Evolutionary conservation across 2,113 vertebrate genomes (phyloP), one percentile per base, ranked within the genome.

Genomic region (Procavia capensis): DNA sequence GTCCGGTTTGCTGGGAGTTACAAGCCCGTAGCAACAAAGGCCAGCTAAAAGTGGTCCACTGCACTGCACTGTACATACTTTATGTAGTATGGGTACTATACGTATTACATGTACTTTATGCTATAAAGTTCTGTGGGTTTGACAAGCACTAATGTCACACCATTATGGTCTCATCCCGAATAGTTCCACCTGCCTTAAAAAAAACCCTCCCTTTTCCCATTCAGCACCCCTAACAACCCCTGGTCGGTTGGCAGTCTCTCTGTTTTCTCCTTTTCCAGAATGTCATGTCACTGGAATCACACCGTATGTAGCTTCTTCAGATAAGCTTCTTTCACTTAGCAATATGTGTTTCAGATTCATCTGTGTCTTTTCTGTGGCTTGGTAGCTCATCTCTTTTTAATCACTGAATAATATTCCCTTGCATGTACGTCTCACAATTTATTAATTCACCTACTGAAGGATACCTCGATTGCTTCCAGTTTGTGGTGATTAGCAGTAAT

Each of bases 121-220:
- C 57, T 24, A 29, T 7, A 29, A 59, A 17, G 74, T n/a, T 45
- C 61, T 59, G 0, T 17, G 36, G n/a, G 31, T 39, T 86, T 80
- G 63, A 36, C 39, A 61, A 22, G 25, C 0, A 39, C 39, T 36
- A 1, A 36, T 45, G 39, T 54, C 45, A 54, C 2, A 61, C 39
- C 7, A 8, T 39, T 8, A 27, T 2, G 0, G 50, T 4, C 6
- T 84, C 10, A 20, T 29, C 13, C 14, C 43, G 29, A 34, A 2
- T 43, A 19, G 24, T 68, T n/a, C 79, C 36, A 34, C 61, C 91
- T 79, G n/a, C 59, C 17, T 16, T 27, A 57, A 61, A 85, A 75
- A 34, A 25, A 8, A 54, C 20, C 20, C n/a, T 22, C 20, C 36
- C 70, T 68, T 19, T n/a, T 34, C 66, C 34, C 31, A 66, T 3